A percentile compares a stretch with the other conserved stretches of the same genome.
These are phyloP conservation scores for Glyptemys insculpta DNA, from an alignment of 2,797 vertebrate species.

Conservation along the genomic window DNA sequence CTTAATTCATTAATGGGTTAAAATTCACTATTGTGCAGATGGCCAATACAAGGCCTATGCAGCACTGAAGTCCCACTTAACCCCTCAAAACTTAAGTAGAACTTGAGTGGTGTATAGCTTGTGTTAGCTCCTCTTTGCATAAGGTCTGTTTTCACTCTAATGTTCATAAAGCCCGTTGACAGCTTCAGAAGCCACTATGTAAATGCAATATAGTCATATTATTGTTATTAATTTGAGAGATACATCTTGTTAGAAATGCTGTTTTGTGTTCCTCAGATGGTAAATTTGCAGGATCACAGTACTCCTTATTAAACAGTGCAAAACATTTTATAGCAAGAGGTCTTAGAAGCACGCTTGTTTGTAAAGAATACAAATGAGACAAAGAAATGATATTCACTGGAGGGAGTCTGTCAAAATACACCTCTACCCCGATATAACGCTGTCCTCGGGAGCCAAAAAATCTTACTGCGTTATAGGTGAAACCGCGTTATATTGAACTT, in stretches of 20 bases:
- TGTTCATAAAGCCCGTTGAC: not conserved
- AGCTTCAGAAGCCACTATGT: not conserved
- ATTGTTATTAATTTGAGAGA: not conserved
- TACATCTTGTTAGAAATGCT: not conserved
- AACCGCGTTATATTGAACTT: no score
- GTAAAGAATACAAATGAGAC: not conserved
- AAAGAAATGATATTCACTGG: not conserved
- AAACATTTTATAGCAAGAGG: not conserved
- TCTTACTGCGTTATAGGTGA: no score
- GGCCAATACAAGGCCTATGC: constrained; percentile 61
- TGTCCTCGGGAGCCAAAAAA: no score
- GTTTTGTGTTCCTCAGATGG: not conserved
- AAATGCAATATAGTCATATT: not conserved
- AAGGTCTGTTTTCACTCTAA: not conserved
- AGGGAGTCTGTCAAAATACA: not conserved
- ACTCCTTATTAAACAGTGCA: not conserved
- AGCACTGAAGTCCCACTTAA: constrained; percentile 35
- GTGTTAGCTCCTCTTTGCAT: not conserved
- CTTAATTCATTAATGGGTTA: constrained; percentile 28
- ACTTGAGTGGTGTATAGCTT: not conserved
- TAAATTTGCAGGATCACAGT: not conserved
- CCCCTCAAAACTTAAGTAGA: constrained; percentile 19
- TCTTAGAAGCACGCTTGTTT: not conserved
- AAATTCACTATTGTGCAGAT: constrained; percentile 1
- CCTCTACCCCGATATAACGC: no score